Evolutionary conservation across 1,140 invertebrate species (phyloP), one percentile per base, ranked within the genome.

Genomic region (Onthophagus taurus): DNA sequence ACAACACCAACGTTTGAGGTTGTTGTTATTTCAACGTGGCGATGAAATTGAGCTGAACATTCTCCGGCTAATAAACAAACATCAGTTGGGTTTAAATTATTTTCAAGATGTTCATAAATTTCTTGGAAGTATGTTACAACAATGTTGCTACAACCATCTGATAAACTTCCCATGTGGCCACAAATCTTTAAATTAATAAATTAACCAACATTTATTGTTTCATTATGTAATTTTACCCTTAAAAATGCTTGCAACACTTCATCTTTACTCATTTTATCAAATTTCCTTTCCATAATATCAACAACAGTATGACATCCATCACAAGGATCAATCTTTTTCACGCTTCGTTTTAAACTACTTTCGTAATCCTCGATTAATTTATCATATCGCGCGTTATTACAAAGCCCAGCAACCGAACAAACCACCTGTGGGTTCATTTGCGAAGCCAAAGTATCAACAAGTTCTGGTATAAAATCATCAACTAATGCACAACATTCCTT

Each of bases 391-490:
- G 67, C 74, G 59, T 77, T 88, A 60, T 91, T 90, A 56, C 90
- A 95, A 7, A 94, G 74, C 19, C 89, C 89, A 49, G 89, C 85
- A 3, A 91, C 85, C 0, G 83, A 77, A 61, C 89, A 93, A 35
- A 93, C 87, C 18, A 77, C 73, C 54, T 84, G 76, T 9, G 85
- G 85, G 68, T 90, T 83, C 87, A 91, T 89, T 63, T 89, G 72
- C 0, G 86, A 89, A 3, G 85, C 78, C 17, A 92, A 63, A 8
- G 85, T 86, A 57, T 94, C 89, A 29, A 93, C 76, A 30, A 95
- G 60, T 58, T 94, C 85, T 0, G 87, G 86, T 43, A 90, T 80
- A 62, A 89, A 93, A 48, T 91, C 74, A 64, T 95, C 88, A 0
- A 81, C 83, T 19, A 92, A 46, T 54, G 78, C 78, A 20, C 78